Base-by-base conservation (phyloP, 2,888 invertebrate species). In the Tinea semifulvella region DNA sequence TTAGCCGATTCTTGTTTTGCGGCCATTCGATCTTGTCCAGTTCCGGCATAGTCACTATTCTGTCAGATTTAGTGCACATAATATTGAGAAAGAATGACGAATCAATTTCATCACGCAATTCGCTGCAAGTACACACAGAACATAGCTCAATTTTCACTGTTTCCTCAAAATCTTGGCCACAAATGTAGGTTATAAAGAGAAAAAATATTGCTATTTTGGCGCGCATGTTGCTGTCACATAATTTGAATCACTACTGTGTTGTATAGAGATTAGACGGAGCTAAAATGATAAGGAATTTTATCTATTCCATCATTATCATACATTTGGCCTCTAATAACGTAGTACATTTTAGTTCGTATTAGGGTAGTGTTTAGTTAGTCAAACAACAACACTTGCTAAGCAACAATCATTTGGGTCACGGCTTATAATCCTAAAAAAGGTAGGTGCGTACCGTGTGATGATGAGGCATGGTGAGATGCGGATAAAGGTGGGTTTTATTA, bases 1-100 rank as follows among this genome's bases (percentile, higher is more conserved):
- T 74, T 59, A 77, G 54, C n/a, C 69, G 70, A 44, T 77, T 75
- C 0, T 68, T 63, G 46, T 79, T 77, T 31, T 60, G 59, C 10
- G 81, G 81, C 81, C 81, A 81, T 48, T 63, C 63, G 28, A 81
- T 69, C 53, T 75, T 76, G 47, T 79, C 69, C 58, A 79, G 56
- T 54, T 76, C 76, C 1, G 70, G 65, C 16, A 74, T 59, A 55
- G 68, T 66, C 45, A 67, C 63, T 26, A 71, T 65, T 47, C 57
- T 65, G 52, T 74, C 64, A 53, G 73, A 54, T 47, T 76, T 75
- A 10, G 77, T 72, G 50, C 80, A 80, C 64, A 74, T 61, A 49
- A 80, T 69, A 56, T 79, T 76, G 31, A 76, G 60, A 18, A 42
- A 13, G n/a, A 35, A 31, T 6, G 10, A 8, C 8, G 3, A 14